phyloP scores from a whole-genome alignment of 1,140 invertebrate species.

The Physella acuta region DNA sequence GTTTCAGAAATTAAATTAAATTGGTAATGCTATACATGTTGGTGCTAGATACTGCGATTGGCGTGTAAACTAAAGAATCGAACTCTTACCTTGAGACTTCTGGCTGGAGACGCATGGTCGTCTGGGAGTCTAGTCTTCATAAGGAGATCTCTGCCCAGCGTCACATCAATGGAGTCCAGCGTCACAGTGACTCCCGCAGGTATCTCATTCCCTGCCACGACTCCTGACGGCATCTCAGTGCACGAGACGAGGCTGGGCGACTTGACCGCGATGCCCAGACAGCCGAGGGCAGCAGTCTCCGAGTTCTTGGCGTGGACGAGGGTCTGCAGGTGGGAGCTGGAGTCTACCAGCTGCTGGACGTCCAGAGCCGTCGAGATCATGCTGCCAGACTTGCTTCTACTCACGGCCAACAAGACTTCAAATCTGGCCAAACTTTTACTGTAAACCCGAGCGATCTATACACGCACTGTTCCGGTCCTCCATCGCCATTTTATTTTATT shows the following conservation, averaged over 20 bases:
- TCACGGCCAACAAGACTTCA: too few species aligned
- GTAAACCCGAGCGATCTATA: too few species aligned
- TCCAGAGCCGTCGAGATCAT: not conserved
- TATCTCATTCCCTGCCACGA: conserved; percentile 1
- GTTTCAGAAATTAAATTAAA: too few species aligned
- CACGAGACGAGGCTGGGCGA: not conserved
- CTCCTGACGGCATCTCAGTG: not conserved
- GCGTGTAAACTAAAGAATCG: too few species aligned
- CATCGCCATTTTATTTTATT: too few species aligned
- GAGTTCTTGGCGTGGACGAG: not conserved
- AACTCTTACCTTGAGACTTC: not conserved
- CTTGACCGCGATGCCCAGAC: too few species aligned
- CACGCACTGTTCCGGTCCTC: too few species aligned
- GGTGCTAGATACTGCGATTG: too few species aligned
- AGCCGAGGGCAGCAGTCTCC: not conserved
- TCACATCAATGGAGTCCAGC: not conserved
- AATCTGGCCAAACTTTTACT: too few species aligned
- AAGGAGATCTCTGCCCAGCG: conserved; percentile 1
- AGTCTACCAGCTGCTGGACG: not conserved
- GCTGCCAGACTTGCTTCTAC: too few species aligned
- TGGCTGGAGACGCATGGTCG: not conserved
- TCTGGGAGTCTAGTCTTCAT: not conserved
- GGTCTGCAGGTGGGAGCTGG: not conserved
- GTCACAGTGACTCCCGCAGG: not conserved
- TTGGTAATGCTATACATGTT: too few species aligned